Evolutionary conservation across 2,888 invertebrate species (phyloP), one percentile per base, ranked within the genome.

Genomic region (Ophion ellenae): DNA sequence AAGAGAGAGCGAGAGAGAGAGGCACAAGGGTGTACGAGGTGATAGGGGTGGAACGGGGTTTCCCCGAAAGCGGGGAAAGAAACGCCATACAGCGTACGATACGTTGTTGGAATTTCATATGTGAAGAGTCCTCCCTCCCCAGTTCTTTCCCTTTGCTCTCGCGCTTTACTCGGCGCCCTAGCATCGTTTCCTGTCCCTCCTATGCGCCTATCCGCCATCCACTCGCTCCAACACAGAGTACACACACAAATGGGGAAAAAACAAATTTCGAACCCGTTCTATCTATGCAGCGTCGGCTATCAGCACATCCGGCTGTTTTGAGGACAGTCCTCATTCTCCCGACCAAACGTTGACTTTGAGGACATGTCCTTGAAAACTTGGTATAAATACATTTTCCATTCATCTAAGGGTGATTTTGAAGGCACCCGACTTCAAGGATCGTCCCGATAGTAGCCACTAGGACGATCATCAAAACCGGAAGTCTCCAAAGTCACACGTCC

Each of bases 21-120:
- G 82, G 82, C 73, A 80, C 83, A 78, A 79, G 78, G 76, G 82
- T 64, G 73, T 61, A 81, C 69, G 66, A 32, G 63, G 73, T 59
- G 83, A 67, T 47, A 28, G 47, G 79, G 45, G 78, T 75, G 81
- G 78, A 75, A 63, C 75, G 86, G 76, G 84, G 83, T 67, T 79
- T 77, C 61, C 81, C 73, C 24, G 83, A 85, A 83, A 85, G 83
- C 83, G 87, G 88, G 76, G 78, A 85, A 90, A 84, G 88, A 89
- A 89, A 90, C 88, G 89, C 89, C 88, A 88, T 87, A 90, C 89
- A 88, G 89, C 89, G 89, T 88, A 88, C 91, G 90, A 91, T 92
- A 86, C 86, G 86, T 86, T 86, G 86, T 83, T 84, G 83, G 88
- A 88, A 88, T 88, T 88, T 87, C 88, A 88, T 88, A 88, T 88